Evolutionary conservation across 2,888 invertebrate species (phyloP).

Genomic region (Cephus rjabovi): DNA sequence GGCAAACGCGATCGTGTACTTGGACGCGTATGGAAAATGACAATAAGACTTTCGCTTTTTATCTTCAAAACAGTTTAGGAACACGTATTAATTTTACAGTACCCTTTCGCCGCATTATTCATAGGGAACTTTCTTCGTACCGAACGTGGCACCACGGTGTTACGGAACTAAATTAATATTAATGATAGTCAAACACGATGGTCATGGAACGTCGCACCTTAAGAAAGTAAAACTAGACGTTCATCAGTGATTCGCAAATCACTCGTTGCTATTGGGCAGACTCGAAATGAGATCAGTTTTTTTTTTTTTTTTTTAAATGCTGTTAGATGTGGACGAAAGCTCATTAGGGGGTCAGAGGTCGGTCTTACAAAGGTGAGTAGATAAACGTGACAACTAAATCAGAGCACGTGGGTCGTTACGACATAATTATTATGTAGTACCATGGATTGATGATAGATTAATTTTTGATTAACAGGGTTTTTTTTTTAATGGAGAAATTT

Average conservation of each 20-base stretch:
- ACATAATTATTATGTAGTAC: background rate
- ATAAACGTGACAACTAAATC: background rate
- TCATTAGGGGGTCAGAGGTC: background rate
- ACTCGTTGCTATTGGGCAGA: background rate
- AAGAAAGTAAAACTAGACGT: background rate
- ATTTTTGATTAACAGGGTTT: background rate
- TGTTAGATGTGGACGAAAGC: background rate
- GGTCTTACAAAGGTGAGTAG: background rate
- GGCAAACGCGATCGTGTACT: background rate
- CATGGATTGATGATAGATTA: background rate
- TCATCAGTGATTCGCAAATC: background rate
- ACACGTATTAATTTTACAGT: background rate
- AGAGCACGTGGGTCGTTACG: background rate
- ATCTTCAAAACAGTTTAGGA: background rate
- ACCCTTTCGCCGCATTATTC: slow-evolving; percentile 12
- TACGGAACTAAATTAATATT: slow-evolving; percentile 16
- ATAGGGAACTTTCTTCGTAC: slow-evolving; percentile 17
- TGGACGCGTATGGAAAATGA: background rate
- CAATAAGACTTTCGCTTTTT: background rate
- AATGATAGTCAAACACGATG: background rate
- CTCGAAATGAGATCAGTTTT: background rate
- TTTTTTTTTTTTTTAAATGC: background rate
- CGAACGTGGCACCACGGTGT: slow-evolving; percentile 1
- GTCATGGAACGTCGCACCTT: background rate
- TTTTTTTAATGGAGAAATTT: background rate